Evolutionary conservation across 1,140 invertebrate species (phyloP).

Genomic region (Meteorus sp.): DNA sequence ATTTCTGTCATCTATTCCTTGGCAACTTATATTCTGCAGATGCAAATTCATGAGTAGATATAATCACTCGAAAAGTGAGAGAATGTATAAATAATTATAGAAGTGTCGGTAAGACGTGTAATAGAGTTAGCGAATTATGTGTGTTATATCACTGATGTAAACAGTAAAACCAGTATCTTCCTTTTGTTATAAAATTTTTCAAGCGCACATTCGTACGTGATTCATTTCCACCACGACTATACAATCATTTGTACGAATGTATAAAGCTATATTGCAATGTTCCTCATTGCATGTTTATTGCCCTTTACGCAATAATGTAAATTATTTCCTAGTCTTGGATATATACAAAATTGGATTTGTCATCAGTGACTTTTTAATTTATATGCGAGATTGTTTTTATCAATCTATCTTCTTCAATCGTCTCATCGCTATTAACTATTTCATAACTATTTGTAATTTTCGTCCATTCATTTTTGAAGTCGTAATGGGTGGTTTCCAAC

Average conservation of each 20-base stretch:
- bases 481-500: too few relatives aligned
- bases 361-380: neutral
- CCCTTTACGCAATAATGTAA: neutral
- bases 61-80: neutral
- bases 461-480: too few relatives aligned
- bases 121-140: neutral
- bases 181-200: slow-evolving; percentile 9
- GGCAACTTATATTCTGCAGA: neutral
- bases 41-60: neutral
- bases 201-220: slow-evolving; percentile 10
- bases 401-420: too few relatives aligned
- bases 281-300: slow-evolving; percentile 15
- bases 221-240: neutral
- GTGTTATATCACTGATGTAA: slow-evolving; percentile 11
- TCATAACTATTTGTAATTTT: too few relatives aligned
- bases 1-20: too few relatives aligned
- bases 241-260: too few relatives aligned
- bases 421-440: too few relatives aligned
- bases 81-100: neutral
- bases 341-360: neutral
- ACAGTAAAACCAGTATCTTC: neutral
- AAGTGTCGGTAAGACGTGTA: neutral
- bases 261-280: neutral
- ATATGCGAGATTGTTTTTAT: too few relatives aligned
- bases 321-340: neutral